Base-by-base conservation (phyloP, 2,113 vertebrate species). In the Hypocryptadius cinnamomeus region DNA sequence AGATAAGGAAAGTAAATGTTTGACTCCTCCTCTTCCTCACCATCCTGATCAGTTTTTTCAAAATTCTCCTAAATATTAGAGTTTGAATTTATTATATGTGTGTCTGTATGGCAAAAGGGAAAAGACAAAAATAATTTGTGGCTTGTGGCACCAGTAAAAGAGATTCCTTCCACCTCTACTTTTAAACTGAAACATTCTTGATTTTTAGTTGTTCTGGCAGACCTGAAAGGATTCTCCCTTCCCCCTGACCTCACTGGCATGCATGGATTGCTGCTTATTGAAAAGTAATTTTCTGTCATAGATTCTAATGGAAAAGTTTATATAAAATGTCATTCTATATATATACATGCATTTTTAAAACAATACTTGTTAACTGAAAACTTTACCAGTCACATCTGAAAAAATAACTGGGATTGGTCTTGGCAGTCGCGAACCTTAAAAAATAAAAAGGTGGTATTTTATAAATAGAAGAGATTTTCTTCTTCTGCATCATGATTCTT, bases 211-310 rank as follows among this genome's bases (percentile, higher is more conserved):
- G 35, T 91, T 94, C 76, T 94, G 93, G 85, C 93, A 95, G 89
- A 94, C 45, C 37, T 92, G 91, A 92, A 93, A 90, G 72, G 85
- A 80, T 93, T 94, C n/a, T 90, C 40, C 73, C 90, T 80, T 94
- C 92, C 86, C 73, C 80, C 89, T 95, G 90, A 95, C 85, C 85
- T 96, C 88, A 73, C 64, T 93, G 81, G 79, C 76, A 83, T 90
- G 85, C 83, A 68, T 0, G 5, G 56, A 63, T 90, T 92, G 72
- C 85, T 94, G 56, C 90, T 95, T 94, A 94, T 92, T 96, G 94
- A 90, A 95, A 96, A 96, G 92, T 92, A 50, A 93, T 96, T 95
- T 96, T 95, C 91, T 92, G 56, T 92, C 90, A 64, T 83, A 74
- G 82, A 72, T 94, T 94, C 60, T 88, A 92, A 91, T 88, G 96